Evolutionary conservation across 1,140 invertebrate genomes (phyloP), one percentile per base, ranked within the genome.

Genomic region (Hestina assimilis): DNA sequence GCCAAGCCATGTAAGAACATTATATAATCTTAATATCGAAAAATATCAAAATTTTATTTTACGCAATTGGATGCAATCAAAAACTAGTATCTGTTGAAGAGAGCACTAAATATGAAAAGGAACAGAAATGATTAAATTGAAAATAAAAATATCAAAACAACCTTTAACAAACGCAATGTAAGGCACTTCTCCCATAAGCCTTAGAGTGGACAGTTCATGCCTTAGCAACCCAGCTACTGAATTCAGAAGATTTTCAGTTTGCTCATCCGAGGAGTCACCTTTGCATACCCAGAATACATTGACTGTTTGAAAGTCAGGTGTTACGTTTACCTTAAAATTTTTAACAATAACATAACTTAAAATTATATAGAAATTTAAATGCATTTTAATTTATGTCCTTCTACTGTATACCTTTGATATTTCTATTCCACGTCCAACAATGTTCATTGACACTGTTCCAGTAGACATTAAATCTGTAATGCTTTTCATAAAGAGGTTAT

Each of bases 401-500:
- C 7, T 14, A 31, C 4, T 28, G 19, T 20, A 70, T 84, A 91
- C 92, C 66, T 88, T 88, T 6, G 91, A 91, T 57, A 96, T 91
- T 87, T 95, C 92, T 55, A 95, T 90, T 5, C 91, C 91, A 62
- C 86, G 83, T 3, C 92, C 92, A n/a, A 91, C 28, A 54, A 95
- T 72, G 24, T 91, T 69, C 17, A 89, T 72, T 3, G 91, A 84
- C 12, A 92, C 82, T 62, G 92, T 91, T 1, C 93, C 93, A 3
- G 93, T 93, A 1, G 93, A 90, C 89, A 96, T 90, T 6, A 94
- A 74, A 66, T 95, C 94, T 0, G 93, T 94, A 11, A 95, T 92
- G 38, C 94, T 86, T 68, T 91, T 91, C 93, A 95, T 95, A 65
- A 95, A 95, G n/a, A 95, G 56, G 81, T 94, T 94, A 76, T 95